Percentiles rank a stretch among this genome's conserved stretches.
phyloP scores from a whole-genome alignment of 2,888 invertebrate genomes.

The Leucania comma region DNA sequence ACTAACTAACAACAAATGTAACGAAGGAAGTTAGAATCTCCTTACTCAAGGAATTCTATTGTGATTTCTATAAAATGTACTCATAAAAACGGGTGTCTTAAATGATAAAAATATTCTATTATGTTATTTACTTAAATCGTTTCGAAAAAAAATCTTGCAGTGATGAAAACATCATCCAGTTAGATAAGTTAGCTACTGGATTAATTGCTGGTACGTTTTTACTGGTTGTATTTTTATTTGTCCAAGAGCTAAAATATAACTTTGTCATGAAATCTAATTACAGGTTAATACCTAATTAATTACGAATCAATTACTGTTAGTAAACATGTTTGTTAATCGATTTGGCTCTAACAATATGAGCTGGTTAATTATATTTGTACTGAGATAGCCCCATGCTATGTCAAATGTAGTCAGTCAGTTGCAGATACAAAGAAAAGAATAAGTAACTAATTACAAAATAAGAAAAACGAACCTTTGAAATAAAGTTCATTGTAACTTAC shows the following conservation, averaged over 20 bases:
- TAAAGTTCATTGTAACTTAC: too few species aligned
- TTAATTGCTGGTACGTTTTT: background rate
- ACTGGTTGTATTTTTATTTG: background rate
- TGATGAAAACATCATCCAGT: background rate
- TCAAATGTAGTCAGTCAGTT: background rate
- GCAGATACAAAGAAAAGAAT: too few species aligned
- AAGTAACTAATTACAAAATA: too few species aligned
- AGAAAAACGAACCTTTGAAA: too few species aligned
- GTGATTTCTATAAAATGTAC: too few species aligned
- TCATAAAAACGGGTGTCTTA: too few species aligned
- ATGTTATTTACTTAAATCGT: too few species aligned
- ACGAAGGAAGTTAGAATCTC: too few species aligned
- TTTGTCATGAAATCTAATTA: conserved; percentile 2
- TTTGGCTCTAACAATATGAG: conserved; percentile 9
- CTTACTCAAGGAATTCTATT: too few species aligned
- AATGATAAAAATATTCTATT: too few species aligned
- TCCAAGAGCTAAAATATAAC: background rate
- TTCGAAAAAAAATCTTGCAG: too few species aligned
- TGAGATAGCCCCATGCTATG: background rate
- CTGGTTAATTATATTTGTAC: conserved; percentile 14
- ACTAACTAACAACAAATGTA: too few species aligned
- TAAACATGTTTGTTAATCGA: conserved; percentile 28
- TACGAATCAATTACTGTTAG: conserved; percentile 22
- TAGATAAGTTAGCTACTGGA: background rate
- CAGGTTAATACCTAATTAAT: conserved; percentile 21